Percentiles rank a stretch among this genome's conserved stretches.
These are phyloP conservation scores for Rhegmatorhina hoffmannsi DNA, from an alignment of 2,113 vertebrate species.

Conservation along the genomic window DNA sequence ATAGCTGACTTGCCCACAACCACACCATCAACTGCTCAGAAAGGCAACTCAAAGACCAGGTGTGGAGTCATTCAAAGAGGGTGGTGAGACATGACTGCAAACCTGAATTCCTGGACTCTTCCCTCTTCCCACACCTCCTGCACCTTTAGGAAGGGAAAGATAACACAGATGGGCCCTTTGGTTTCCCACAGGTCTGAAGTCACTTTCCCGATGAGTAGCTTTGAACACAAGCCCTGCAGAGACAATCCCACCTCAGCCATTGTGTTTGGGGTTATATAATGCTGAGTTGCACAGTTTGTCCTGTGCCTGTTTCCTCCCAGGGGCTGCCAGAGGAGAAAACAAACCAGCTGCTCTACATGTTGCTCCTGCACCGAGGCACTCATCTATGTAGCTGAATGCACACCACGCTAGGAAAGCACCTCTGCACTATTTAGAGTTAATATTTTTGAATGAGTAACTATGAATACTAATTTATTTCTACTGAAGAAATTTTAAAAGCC, in stretches of 20 bases:
- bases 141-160: not conserved
- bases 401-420: not conserved
- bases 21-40: not conserved
- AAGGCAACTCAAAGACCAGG: not conserved
- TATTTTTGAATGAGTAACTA: not conserved
- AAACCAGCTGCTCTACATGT: not conserved
- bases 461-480: constrained; percentile 2
- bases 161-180: not conserved
- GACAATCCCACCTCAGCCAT: not conserved
- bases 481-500: not conserved
- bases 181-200: not conserved
- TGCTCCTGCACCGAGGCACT: not conserved
- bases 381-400: accelerated
- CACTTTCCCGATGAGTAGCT: not conserved
- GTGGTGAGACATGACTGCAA: not conserved
- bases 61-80: not conserved
- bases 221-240: accelerated
- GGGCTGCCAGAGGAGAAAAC: not conserved
- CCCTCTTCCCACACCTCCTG: not conserved
- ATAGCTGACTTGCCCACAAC: not conserved
- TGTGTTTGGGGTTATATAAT: not conserved
- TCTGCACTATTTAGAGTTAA: not conserved
- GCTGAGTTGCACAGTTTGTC: not conserved
- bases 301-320: accelerated
- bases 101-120: not conserved